These are phyloP conservation scores for Megalurothrips usitatus DNA, from an alignment of 2,888 invertebrate genomes.

Conservation along the genomic window DNA sequence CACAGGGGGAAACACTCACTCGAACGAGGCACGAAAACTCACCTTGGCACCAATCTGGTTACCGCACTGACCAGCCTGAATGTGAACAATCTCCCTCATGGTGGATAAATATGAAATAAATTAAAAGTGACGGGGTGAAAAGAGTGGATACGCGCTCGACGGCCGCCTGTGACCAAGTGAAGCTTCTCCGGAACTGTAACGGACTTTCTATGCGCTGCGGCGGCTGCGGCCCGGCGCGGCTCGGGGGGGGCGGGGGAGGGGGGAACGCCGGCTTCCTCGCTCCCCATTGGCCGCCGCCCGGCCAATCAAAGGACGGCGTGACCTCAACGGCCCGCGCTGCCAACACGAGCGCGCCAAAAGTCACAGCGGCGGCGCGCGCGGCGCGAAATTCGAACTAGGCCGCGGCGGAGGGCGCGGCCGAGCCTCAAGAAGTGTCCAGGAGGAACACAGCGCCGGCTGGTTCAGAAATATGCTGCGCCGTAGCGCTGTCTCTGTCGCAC, in stretches of 20 bases:
- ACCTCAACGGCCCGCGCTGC: background rate
- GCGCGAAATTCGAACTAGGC: background rate
- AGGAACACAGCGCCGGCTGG: too few relatives aligned
- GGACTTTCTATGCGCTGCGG: background rate
- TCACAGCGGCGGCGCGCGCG: background rate
- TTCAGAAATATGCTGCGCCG: too few relatives aligned
- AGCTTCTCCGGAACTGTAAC: background rate
- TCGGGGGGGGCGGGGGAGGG: background rate
- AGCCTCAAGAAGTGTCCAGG: too few relatives aligned
- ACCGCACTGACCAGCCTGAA: conserved; percentile 86
- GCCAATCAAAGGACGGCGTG: background rate
- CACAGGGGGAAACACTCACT: too few relatives aligned
- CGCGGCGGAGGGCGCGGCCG: background rate
- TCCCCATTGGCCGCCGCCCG: background rate
- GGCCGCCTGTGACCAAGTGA: conserved; percentile 13
- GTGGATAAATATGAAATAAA: conserved; percentile 45
- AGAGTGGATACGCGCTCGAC: conserved; percentile 2
- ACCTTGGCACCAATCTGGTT: conserved; percentile 93
- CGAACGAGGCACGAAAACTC: conserved; percentile 39
- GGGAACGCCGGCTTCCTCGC: background rate
- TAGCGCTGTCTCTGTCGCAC: too few relatives aligned
- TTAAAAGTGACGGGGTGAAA: background rate
- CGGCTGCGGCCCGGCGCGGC: background rate
- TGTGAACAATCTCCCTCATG: conserved; percentile 90
- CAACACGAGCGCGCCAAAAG: background rate